phyloP scores from a whole-genome alignment of 2,888 invertebrate species.

The Standfussiana lucernea region DNA sequence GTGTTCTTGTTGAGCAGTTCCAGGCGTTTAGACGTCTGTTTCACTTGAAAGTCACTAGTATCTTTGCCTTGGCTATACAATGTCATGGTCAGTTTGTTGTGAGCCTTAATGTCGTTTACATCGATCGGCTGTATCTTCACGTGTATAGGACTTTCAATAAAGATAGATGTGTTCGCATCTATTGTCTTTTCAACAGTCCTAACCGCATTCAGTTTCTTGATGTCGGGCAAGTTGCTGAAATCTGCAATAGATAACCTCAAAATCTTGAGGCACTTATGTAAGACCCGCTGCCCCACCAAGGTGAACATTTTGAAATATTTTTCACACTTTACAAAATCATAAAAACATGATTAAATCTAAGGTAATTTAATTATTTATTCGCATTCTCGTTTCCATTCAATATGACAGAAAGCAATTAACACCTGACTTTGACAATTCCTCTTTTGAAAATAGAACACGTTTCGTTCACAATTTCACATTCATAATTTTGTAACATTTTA shows the following conservation, averaged over 20 bases:
- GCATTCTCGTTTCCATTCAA: slow-evolving; percentile 68
- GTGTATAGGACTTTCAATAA: slow-evolving; percentile 89
- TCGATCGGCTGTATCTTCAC: slow-evolving; percentile 88
- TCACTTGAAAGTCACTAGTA: slow-evolving; percentile 86
- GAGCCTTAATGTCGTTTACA: slow-evolving; percentile 84
- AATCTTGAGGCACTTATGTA: slow-evolving; percentile 88
- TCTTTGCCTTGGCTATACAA: slow-evolving; percentile 87
- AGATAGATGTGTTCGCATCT: slow-evolving; percentile 86
- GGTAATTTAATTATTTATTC: slow-evolving; percentile 74
- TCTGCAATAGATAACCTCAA: slow-evolving; percentile 89
- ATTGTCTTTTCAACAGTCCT: slow-evolving; percentile 88
- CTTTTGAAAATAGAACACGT: slow-evolving; percentile 68
- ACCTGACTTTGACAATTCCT: slow-evolving; percentile 81
- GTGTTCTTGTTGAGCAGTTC: slow-evolving; percentile 87
- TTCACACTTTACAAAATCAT: slow-evolving; percentile 62
- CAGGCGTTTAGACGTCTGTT: slow-evolving; percentile 87
- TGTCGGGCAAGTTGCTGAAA: slow-evolving; percentile 85
- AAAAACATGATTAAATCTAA: slow-evolving; percentile 72
- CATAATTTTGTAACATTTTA: background rate
- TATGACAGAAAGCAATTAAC: slow-evolving; percentile 73
- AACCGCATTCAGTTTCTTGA: slow-evolving; percentile 85
- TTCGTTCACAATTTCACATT: slow-evolving; percentile 32
- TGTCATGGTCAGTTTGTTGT: slow-evolving; percentile 87
- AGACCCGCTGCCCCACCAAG: slow-evolving; percentile 80
- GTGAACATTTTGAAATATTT: slow-evolving; percentile 81